phyloP scores from a whole-genome alignment of 2,113 vertebrate genomes.

The Gymnarchus niloticus region DNA sequence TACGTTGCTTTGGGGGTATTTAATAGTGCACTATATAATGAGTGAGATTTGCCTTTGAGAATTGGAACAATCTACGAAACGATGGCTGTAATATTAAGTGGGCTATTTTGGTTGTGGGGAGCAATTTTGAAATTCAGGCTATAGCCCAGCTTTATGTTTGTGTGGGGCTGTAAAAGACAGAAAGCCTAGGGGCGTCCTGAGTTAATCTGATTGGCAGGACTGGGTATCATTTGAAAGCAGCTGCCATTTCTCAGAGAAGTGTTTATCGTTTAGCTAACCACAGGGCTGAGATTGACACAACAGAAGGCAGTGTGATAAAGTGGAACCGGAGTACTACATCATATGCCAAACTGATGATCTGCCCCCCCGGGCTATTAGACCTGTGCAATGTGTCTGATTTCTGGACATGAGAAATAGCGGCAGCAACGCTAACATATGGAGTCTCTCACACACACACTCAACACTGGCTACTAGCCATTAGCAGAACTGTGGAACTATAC shows the following conservation, averaged over 20 bases:
- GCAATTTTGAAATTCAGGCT: not conserved
- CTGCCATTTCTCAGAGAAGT: conserved; percentile 12
- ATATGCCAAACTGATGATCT: not conserved
- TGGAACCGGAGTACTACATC: not conserved
- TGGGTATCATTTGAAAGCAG: conserved; percentile 5
- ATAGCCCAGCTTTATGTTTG: not conserved
- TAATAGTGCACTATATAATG: too few species aligned
- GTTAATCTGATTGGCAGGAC: not conserved
- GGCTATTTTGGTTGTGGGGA: too few species aligned
- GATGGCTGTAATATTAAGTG: too few species aligned
- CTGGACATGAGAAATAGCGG: not conserved
- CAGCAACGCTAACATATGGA: not conserved
- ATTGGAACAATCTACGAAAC: too few species aligned
- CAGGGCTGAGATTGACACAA: not conserved
- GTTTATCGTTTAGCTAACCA: conserved; percentile 6
- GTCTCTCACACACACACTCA: not conserved
- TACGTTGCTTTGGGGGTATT: too few species aligned
- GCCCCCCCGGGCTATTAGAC: not conserved
- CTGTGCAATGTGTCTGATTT: not conserved
- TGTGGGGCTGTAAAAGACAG: not conserved
- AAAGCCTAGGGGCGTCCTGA: not conserved
- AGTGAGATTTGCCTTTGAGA: too few species aligned
- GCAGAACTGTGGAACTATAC: not conserved
- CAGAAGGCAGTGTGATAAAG: not conserved
- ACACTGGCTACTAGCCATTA: not conserved